These are phyloP conservation scores for Syrista parreyssii DNA, from an alignment of 2,888 invertebrate genomes.

Conservation along the genomic window DNA sequence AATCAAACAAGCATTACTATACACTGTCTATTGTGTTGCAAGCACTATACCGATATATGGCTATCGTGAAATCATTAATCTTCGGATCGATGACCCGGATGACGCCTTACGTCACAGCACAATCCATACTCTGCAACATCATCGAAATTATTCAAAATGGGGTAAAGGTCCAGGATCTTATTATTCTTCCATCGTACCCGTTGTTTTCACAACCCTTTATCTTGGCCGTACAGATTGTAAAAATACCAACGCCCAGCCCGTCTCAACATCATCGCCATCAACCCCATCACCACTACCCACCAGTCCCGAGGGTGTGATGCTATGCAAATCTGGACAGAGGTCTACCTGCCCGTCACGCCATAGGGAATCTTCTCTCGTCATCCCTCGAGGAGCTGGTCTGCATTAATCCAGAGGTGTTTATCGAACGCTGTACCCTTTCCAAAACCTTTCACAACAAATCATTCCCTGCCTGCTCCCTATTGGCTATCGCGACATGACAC, in stretches of 20 bases:
- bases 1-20: neutral
- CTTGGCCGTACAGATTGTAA: slow-evolving; percentile 25
- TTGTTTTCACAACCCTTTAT: slow-evolving; percentile 23
- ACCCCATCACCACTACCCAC: slow-evolving; percentile 1
- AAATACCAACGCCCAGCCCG: slow-evolving; percentile 15
- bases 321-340: slow-evolving; percentile 23
- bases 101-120: neutral
- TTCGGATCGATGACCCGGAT: neutral
- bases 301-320: slow-evolving; percentile 22
- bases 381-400: slow-evolving; percentile 20
- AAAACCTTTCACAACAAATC: neutral
- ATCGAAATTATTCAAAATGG: slow-evolving; percentile 21
- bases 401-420: slow-evolving; percentile 22
- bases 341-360: slow-evolving; percentile 8
- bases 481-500: neutral
- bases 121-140: neutral
- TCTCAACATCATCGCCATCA: neutral
- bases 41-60: neutral
- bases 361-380: slow-evolving; percentile 13
- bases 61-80: neutral
- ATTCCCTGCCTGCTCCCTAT: neutral
- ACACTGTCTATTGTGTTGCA: neutral
- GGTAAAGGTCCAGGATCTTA: slow-evolving; percentile 14
- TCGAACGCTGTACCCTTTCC: slow-evolving; percentile 9
- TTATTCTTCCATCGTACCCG: slow-evolving; percentile 23